These are phyloP conservation scores for Columba guinea DNA, from an alignment of 2,797 vertebrate genomes.

Conservation along the genomic window DNA sequence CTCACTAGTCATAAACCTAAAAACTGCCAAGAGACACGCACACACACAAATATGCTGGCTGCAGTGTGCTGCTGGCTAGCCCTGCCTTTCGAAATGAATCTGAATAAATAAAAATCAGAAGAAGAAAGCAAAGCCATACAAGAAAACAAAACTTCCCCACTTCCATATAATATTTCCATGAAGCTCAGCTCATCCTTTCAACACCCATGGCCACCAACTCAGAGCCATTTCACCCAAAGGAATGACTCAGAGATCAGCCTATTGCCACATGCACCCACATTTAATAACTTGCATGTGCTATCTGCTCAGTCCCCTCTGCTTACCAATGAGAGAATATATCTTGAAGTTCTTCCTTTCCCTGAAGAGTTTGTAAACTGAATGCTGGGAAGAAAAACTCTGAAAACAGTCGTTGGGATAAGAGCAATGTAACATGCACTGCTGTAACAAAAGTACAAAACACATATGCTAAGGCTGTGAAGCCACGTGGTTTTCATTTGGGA, in stretches of 20 bases:
- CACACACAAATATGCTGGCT: slow-evolving; percentile 31
- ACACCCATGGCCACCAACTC: background rate
- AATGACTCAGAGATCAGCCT: background rate
- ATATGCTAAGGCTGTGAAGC: background rate
- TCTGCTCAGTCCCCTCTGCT: background rate
- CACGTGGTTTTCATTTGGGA: slow-evolving; percentile 56
- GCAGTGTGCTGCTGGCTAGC: background rate
- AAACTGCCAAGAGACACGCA: slow-evolving; percentile 31
- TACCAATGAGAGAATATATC: background rate
- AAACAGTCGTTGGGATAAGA: background rate
- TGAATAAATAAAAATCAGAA: slow-evolving; percentile 5
- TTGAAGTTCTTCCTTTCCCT: background rate
- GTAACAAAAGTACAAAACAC: background rate
- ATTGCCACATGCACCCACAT: background rate
- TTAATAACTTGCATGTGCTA: background rate
- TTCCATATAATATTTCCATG: background rate
- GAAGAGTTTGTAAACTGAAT: background rate
- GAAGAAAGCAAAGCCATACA: background rate
- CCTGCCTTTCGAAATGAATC: background rate
- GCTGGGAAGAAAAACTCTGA: background rate
- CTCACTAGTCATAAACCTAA: background rate
- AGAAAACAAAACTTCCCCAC: background rate
- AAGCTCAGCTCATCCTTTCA: background rate
- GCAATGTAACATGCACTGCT: background rate
- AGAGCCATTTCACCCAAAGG: background rate